Conservation (phyloP, 2,113 vertebrate genomes). For the Gracilinanus agilis region DNA sequence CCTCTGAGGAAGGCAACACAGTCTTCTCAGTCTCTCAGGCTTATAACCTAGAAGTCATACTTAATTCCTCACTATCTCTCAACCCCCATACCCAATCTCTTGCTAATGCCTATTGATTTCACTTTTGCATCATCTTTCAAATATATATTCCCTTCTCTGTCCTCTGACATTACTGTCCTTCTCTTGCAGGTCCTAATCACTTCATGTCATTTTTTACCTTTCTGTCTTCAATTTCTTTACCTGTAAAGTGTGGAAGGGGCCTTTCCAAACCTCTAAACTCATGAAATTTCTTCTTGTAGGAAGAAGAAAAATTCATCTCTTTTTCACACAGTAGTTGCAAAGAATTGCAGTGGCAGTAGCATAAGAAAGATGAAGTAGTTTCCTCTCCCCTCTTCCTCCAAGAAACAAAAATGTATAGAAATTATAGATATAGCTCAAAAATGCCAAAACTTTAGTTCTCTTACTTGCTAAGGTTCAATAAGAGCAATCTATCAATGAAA, state of each 20-base stretch:
- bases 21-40: neutral
- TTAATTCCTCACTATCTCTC: neutral
- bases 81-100: neutral
- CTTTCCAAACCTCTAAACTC: neutral
- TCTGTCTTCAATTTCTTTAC: neutral
- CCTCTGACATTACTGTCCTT: neutral
- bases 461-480: neutral
- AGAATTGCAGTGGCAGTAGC: slow-evolving; percentile 13
- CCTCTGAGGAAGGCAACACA: neutral
- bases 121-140: neutral
- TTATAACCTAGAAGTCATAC: neutral
- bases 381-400: neutral
- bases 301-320: neutral
- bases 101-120: neutral
- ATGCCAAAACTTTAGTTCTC: slow-evolving; percentile 7
- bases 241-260: neutral
- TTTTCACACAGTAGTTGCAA: slow-evolving; percentile 5
- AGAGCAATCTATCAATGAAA: slow-evolving; percentile 29
- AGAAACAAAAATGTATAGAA: slow-evolving; percentile 16
- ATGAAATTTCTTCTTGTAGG: neutral
- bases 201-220: neutral
- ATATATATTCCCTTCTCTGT: neutral
- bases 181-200: neutral
- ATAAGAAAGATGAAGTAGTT: neutral
- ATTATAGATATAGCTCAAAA: neutral